These are phyloP conservation scores for Heliconius hewitsoni DNA, from an alignment of 1,140 invertebrate species.

Conservation along the genomic window DNA sequence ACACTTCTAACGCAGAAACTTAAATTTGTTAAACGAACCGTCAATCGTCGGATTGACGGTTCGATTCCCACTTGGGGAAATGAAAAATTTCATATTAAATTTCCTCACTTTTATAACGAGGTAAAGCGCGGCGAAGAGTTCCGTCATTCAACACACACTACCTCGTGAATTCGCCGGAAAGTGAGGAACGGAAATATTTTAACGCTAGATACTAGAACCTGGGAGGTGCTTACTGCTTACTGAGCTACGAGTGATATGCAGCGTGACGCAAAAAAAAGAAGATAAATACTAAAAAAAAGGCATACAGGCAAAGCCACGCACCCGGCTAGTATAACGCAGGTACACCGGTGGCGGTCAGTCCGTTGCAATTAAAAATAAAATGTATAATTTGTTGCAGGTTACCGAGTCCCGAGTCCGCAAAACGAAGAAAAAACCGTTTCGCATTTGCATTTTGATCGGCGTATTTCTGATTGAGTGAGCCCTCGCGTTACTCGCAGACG, in stretches of 20 bases:
- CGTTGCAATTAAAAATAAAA: conserved; percentile 79
- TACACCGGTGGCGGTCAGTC: conserved; percentile 43
- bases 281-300: too few species aligned
- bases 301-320: not conserved
- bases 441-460: conserved; percentile 72
- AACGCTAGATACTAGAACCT: too few species aligned
- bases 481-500: conserved; percentile 33
- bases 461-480: conserved; percentile 72
- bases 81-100: not conserved
- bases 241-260: too few species aligned
- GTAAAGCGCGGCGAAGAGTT: not conserved
- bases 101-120: too few species aligned
- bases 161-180: not conserved
- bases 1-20: too few species aligned
- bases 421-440: conserved; percentile 53
- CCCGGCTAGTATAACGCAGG: not conserved
- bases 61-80: not conserved
- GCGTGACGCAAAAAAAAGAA: too few species aligned
- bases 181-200: too few species aligned
- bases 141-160: not conserved
- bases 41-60: too few species aligned
- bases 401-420: conserved; percentile 54
- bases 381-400: conserved; percentile 76
- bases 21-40: too few species aligned
- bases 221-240: too few species aligned